Base-by-base conservation (phyloP, 2,888 invertebrate species). In the Megalurothrips usitatus region DNA sequence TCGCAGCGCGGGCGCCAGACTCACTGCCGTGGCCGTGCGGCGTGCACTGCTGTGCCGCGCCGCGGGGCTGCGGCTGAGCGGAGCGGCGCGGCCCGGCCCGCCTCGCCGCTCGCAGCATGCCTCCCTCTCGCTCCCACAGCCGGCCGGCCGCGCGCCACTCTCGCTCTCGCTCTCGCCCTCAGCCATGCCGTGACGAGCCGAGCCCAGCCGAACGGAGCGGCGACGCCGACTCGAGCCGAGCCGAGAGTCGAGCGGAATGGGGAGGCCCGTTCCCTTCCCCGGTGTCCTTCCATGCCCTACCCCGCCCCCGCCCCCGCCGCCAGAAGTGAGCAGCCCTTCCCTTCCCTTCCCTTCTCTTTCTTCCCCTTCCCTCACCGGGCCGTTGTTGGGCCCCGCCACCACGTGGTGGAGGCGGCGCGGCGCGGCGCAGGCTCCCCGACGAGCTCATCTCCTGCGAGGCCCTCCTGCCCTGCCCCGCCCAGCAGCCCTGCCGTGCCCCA, bases 11-110 rank as follows among this genome's bases (percentile, higher is more conserved):
- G n/a, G 79, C 49, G 49, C 34, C 48, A 23, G 23, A 23, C 48
- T 34, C n/a, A 49, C 48, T 79, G 49, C 19, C 28, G 19, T 10
- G 19, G 58, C 34, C 85, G 84, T 85, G 85, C 85, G 85, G 84
- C 84, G 85, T 84, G 82, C 84, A 83, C 84, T 75, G 81, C 19
- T 58, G 14, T 9, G 68, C 26, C 26, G 23, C 9, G 68, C 68
- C 1, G 68, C 68, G 68, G 68, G 34, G 34, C 34, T 23, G 68
- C 23, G 10, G 26, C 68, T 68, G n/a, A 12, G 68, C 68, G 9
- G 23, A 68, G 58, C 26, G 23, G 23, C 26, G 68, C 68, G 23
- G 68, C 68, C 23, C 68, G 26, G 68, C 23, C 68, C 23, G 52
- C 68, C 68, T 26, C 10, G 23, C 68, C 68, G 9, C 68, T 11